Conservation (phyloP, 1,140 invertebrate species). For the Lutraria rhynchaena region DNA sequence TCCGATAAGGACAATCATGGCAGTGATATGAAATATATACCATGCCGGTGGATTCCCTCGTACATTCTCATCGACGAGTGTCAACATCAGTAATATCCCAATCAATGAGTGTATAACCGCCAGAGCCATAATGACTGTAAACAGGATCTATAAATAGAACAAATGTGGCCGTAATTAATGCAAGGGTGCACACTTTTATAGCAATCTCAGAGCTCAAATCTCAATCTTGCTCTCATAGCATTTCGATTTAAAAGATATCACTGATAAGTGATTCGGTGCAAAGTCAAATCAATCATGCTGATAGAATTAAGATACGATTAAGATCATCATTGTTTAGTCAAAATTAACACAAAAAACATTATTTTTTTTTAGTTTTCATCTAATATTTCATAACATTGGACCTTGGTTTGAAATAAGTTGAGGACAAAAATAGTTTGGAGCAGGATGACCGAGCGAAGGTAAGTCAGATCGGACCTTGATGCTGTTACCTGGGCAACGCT, state of each 20-base stretch:
- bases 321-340: neutral
- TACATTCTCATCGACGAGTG: neutral
- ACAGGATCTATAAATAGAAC: constrained; percentile 4
- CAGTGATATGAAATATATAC: constrained; percentile 2
- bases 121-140: constrained; percentile 7
- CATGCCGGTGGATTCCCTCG: neutral
- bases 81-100: constrained; percentile 1
- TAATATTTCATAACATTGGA: neutral
- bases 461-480: neutral
- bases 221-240: neutral
- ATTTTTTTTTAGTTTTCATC: neutral
- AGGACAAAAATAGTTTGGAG: neutral
- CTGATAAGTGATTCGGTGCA: neutral
- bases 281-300: neutral
- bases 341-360: neutral
- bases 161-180: neutral
- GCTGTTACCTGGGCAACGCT: neutral
- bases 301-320: neutral
- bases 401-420: neutral
- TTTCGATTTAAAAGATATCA: neutral
- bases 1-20: neutral
- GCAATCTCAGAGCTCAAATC: neutral
- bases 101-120: constrained; percentile 10
- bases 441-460: neutral
- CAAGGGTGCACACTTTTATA: neutral